Evolutionary conservation across 2,797 vertebrate genomes (phyloP), one percentile per base, ranked within the genome.

Genomic region (Moxostoma hubbsi): DNA sequence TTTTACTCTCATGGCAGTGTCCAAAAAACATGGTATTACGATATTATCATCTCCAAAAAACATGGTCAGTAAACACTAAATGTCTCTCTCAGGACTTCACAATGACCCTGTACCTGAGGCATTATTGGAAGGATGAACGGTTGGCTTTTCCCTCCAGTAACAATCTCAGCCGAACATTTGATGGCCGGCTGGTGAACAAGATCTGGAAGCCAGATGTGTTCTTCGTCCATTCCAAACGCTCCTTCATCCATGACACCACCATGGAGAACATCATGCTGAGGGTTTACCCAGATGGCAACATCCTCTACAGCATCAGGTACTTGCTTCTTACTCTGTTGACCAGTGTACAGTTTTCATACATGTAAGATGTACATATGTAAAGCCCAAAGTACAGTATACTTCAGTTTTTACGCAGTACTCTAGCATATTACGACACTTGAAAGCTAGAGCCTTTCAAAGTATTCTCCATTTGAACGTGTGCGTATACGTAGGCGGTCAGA

Each of bases 71-170:
- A 16, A 77, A 59, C 15, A 68, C 6, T 68, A 15, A 51, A 67
- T 50, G 18, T 54, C 36, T 74, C 7, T 57, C 67, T 2, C 80
- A 97, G 96, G 96, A 96, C 88, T 97, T 98, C 88, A 96, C 96
- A 49, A 96, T 96, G 95, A 97, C 96, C 72, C 92, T 98, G 11
- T 97, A 97, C 85, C 94, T 98, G 89, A 93, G 95, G 55, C 96
- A 98, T 90, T 97, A 97, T 89, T 98, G 96, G 96, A 97, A 97
- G 82, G 96, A 98, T 59, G 95, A 97, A 87, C 93, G 96, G 0
- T 94, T 97, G 79, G 92, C 95, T 1, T 98, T 97, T 85, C 94
- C 82, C 2, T 97, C 96, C 15, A 91, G 87, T 9, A 96, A 86
- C 90, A 97, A 97, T 85, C 93, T 88, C 91, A 98, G 96, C 62